phyloP scores from a whole-genome alignment of 2,888 invertebrate species.

The Druceiella hillmani region DNA sequence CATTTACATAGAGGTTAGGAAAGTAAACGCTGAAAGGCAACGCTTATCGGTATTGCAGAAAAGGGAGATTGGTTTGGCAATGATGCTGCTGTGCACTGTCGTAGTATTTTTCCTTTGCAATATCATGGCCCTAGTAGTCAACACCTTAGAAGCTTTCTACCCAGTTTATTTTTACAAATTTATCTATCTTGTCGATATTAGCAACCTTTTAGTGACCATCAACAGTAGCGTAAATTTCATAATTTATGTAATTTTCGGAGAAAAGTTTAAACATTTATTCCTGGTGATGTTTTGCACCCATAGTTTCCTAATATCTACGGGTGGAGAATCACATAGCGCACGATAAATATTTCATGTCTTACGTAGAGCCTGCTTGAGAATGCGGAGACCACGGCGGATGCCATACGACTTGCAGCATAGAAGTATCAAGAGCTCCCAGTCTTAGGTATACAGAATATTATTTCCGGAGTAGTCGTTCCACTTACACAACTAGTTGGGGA shows the following conservation, averaged over 20 bases:
- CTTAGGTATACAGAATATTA: too few relatives aligned
- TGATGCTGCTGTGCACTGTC: conserved; percentile 82
- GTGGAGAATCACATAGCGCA: conserved; percentile 46
- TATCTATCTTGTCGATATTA: conserved; percentile 58
- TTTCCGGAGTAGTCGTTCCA: too few relatives aligned
- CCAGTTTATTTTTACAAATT: too few relatives aligned
- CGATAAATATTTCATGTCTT: too few relatives aligned
- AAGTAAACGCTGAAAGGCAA: conserved; percentile 73
- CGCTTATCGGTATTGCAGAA: conserved; percentile 77
- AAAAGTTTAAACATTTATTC: conserved; percentile 78
- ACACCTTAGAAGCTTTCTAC: conserved; percentile 69
- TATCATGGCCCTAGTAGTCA: conserved; percentile 66
- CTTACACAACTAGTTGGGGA: too few relatives aligned
- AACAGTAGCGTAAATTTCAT: conserved; percentile 90
- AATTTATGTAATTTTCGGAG: conserved; percentile 87
- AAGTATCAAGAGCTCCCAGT: too few relatives aligned
- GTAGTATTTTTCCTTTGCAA: conserved; percentile 82
- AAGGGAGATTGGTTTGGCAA: conserved; percentile 79
- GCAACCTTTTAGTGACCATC: conserved; percentile 81
- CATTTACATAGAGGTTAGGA: conserved; percentile 74
- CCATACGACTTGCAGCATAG: too few relatives aligned
- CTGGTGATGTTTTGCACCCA: conserved; percentile 59
- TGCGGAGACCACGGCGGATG: too few relatives aligned
- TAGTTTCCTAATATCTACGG: conserved; percentile 42
- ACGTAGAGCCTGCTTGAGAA: too few relatives aligned